Evolutionary conservation across 2,888 invertebrate species (phyloP), one percentile per base, ranked within the genome.

Genomic region (Nymphalis polychloros): DNA sequence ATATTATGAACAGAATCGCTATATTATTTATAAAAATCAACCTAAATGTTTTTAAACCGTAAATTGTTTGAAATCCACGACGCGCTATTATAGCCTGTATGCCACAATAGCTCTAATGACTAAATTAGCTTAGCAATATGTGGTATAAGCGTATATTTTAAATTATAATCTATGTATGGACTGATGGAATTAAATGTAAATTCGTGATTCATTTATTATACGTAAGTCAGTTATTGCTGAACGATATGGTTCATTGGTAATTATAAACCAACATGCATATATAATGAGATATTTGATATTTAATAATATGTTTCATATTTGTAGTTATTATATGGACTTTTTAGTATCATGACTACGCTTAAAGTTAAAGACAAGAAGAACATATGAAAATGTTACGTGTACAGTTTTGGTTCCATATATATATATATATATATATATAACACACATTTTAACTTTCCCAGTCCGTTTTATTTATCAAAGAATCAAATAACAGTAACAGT

Each of bases 141-240:
- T 19, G 19, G 19, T 57, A 72, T 73, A 73, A 76, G 72, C 77
- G 71, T 80, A 84, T 78, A 81, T 84, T 85, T 86, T 81, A 82
- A 55, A 57, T 62, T 62, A 67, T 55, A 41, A 41, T 62, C 59
- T 50, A 41, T 57, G 13, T 57, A 55, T 27, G n/a, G 17, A 55
- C 31, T 31, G 53, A 55, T 55, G 31, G 55, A 53, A 41, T 52
- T 41, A 77, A 82, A 79, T 75, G 73, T 71, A 77, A 63, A 72
- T 67, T 75, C 86, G 84, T 85, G 86, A 84, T 84, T 83, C 82
- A 85, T 88, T 85, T 85, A 88, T 89, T 89, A 87, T 79, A 77
- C 72, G 41, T 13, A 41, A 41, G 77, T 79, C 76, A 77, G 84
- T 86, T 85, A 88, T 86, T 85, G 84, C 82, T 77, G 78, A 72